These are phyloP conservation scores for Phoeniculus purpureus DNA, from an alignment of 2,797 vertebrate species.

Conservation along the genomic window DNA sequence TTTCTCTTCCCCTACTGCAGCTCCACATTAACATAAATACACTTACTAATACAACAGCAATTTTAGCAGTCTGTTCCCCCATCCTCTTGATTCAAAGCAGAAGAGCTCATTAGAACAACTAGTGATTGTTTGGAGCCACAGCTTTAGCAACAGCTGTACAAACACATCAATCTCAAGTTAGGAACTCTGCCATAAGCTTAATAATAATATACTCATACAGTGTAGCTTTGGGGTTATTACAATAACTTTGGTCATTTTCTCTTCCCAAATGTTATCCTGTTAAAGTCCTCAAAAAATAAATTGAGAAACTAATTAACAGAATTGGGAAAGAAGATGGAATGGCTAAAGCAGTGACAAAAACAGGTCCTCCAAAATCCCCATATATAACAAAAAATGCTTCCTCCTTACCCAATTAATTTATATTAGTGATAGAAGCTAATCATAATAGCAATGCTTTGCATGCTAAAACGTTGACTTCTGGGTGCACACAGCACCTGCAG, in stretches of 20 bases:
- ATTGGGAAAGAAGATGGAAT: neutral
- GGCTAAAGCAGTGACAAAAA: neutral
- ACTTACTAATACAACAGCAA: slow-evolving; percentile 8
- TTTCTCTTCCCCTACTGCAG: slow-evolving; percentile 27
- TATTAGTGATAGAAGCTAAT: neutral
- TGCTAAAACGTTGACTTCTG: neutral
- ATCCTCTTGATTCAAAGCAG: slow-evolving; percentile 58
- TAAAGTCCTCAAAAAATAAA: slow-evolving; percentile 18
- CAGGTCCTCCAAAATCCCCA: neutral
- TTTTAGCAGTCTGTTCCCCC: neutral
- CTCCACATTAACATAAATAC: neutral
- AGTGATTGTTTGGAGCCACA: slow-evolving; percentile 47
- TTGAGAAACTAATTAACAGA: neutral
- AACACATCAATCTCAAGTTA: slow-evolving; percentile 54
- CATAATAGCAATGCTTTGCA: neutral
- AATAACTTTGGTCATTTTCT: slow-evolving; percentile 31
- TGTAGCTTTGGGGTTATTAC: slow-evolving; percentile 40
- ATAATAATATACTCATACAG: slow-evolving; percentile 28
- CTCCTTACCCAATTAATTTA: neutral
- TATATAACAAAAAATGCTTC: neutral
- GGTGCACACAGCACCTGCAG: neutral
- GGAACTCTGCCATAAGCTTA: slow-evolving; percentile 50
- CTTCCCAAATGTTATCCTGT: slow-evolving; percentile 22
- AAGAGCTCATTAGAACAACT: slow-evolving; percentile 57
- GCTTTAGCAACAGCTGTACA: slow-evolving; percentile 68